A percentile compares a stretch with the other conserved stretches of the same genome.
Conservation (phyloP, 2,888 invertebrate genomes). For the Anoncus sp. region DNA sequence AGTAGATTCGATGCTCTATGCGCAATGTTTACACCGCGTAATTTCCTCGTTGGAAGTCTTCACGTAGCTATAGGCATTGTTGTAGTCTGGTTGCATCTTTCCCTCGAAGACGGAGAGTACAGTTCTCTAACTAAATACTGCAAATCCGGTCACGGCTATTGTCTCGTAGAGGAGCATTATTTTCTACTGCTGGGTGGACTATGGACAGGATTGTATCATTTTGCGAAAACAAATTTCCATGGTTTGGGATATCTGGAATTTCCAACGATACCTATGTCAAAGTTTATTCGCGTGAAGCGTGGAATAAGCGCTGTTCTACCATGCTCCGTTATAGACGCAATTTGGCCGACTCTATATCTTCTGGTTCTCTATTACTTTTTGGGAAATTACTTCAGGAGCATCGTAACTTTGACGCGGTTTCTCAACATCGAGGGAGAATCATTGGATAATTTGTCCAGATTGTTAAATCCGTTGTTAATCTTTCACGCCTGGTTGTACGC, state of each 20-base stretch:
- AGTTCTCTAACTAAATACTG: slow-evolving; percentile 84
- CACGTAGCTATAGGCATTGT: slow-evolving; percentile 88
- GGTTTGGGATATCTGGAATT: slow-evolving; percentile 86
- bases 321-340: slow-evolving; percentile 85
- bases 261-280: slow-evolving; percentile 89
- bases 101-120: slow-evolving; percentile 86
- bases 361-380: slow-evolving; percentile 86
- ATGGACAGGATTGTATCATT: slow-evolving; percentile 87
- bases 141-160: slow-evolving; percentile 83
- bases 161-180: slow-evolving; percentile 88
- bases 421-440: slow-evolving; percentile 85
- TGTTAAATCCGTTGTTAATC: slow-evolving; percentile 84
- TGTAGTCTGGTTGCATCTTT: slow-evolving; percentile 88
- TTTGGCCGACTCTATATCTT: slow-evolving; percentile 87
- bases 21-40: slow-evolving; percentile 86
- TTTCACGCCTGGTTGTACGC: slow-evolving; percentile 89
- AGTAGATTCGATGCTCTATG: slow-evolving; percentile 88
- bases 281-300: slow-evolving; percentile 88
- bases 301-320: slow-evolving; percentile 85
- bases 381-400: slow-evolving; percentile 85
- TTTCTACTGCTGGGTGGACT: slow-evolving; percentile 88
- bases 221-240: slow-evolving; percentile 85
- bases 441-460: slow-evolving; percentile 83
- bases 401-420: slow-evolving; percentile 85
- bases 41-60: slow-evolving; percentile 85